A percentile compares a stretch with the other conserved stretches of the same genome.
Evolutionary conservation across 1,140 invertebrate genomes (phyloP).

Genomic region (Saccostrea echinata): DNA sequence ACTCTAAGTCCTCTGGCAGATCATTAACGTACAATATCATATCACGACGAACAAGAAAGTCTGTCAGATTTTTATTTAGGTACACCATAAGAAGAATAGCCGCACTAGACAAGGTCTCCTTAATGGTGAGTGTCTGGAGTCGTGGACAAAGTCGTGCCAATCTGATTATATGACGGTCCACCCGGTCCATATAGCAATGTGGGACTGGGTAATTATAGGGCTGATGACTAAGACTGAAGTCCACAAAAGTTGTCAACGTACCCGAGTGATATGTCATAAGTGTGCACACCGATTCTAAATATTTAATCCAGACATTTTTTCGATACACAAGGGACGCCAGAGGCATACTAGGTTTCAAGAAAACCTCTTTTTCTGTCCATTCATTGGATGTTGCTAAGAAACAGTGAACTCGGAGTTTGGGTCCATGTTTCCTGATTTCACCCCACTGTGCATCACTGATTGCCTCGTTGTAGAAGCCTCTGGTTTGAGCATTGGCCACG

Average conservation of each 20-base stretch:
- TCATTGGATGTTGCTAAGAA: slow-evolving; percentile 37
- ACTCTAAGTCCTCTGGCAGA: slow-evolving; percentile 34
- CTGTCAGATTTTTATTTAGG: slow-evolving; percentile 41
- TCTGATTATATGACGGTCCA: slow-evolving; percentile 47
- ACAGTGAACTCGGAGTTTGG: slow-evolving; percentile 51
- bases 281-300: slow-evolving; percentile 7
- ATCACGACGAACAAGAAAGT: slow-evolving; percentile 47
- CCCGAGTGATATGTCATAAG: slow-evolving; percentile 38
- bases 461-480: slow-evolving; percentile 50
- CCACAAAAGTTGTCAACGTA: slow-evolving; percentile 46
- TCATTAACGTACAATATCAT: slow-evolving; percentile 53
- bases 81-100: slow-evolving; percentile 44
- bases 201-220: slow-evolving; percentile 30
- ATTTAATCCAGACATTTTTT: slow-evolving; percentile 48
- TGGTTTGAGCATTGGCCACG: slow-evolving; percentile 44
- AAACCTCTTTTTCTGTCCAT: slow-evolving; percentile 50
- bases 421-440: slow-evolving; percentile 44
- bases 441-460: slow-evolving; percentile 51
- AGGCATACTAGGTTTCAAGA: slow-evolving; percentile 52
- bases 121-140: slow-evolving; percentile 42
- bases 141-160: slow-evolving; percentile 43
- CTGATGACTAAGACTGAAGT: slow-evolving; percentile 42
- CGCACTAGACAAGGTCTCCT: slow-evolving; percentile 53
- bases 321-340: slow-evolving; percentile 50
- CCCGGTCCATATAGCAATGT: slow-evolving; percentile 11